A percentile compares a stretch with the other conserved stretches of the same genome.
These are phyloP conservation scores for Cynopterus brachyotis DNA, from an alignment of 2,113 vertebrate species.

Conservation along the genomic window DNA sequence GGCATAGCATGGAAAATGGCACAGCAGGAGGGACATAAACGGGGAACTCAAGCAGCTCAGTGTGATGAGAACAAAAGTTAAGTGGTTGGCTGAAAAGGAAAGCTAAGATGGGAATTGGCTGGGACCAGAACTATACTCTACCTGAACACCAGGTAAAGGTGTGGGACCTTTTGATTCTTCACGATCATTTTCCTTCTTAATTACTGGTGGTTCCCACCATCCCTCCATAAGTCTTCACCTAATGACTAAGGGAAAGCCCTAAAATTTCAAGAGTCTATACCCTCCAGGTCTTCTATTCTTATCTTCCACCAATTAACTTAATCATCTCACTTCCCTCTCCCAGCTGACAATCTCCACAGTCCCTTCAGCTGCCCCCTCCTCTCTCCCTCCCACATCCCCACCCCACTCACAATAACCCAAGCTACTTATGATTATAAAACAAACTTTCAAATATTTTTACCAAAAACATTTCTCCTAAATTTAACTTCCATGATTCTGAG, in stretches of 20 bases:
- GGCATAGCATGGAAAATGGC: accelerated
- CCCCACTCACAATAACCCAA: not conserved
- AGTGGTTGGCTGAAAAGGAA: not conserved
- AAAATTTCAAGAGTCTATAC: constrained; percentile 35
- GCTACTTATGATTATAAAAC: constrained; percentile 64
- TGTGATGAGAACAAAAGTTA: not conserved
- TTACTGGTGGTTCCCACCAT: not conserved
- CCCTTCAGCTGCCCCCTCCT: not conserved
- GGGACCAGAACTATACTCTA: not conserved
- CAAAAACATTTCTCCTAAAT: constrained; percentile 69
- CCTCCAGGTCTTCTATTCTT: constrained; percentile 64
- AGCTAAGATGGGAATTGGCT: not conserved
- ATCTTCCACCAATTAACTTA: constrained; percentile 15
- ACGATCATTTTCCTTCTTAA: not conserved
- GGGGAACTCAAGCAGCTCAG: not conserved
- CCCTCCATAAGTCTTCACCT: not conserved
- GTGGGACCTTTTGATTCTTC: not conserved
- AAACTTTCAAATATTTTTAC: constrained; percentile 72
- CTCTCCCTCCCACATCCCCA: not conserved
- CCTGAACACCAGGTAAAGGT: not conserved
- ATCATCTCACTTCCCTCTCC: constrained; percentile 47
- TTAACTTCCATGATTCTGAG: constrained; percentile 36
- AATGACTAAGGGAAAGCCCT: constrained; percentile 49
- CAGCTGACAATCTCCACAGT: not conserved
- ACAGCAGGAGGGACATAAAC: accelerated